phyloP scores from a whole-genome alignment of 2,888 invertebrate species.

The Hemithea aestivaria region DNA sequence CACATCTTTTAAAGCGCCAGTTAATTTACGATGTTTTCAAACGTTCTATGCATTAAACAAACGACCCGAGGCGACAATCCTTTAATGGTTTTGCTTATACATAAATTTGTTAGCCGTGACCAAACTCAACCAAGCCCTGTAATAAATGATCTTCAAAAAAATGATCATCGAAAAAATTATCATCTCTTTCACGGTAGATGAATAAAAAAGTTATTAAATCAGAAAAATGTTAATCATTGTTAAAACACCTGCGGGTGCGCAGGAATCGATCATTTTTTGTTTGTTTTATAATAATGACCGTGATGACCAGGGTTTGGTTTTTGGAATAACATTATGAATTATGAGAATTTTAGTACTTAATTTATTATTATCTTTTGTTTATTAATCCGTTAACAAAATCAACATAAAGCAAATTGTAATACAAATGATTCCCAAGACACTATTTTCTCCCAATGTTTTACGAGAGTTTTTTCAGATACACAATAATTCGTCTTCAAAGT shows the following conservation, averaged over 20 bases:
- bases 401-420: no score
- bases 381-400: constrained; percentile 13
- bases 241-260: constrained; percentile 53
- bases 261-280: constrained; percentile 18
- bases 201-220: constrained; percentile 61
- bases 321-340: no score
- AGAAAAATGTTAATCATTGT: constrained; percentile 41
- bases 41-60: constrained; percentile 27
- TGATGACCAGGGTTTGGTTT: neutral
- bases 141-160: constrained; percentile 76
- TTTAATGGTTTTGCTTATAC: constrained; percentile 68
- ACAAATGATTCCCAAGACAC: no score
- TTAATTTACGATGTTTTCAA: constrained; percentile 14
- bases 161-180: no score
- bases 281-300: constrained; percentile 8
- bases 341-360: no score
- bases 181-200: constrained; percentile 70
- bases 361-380: constrained; percentile 11
- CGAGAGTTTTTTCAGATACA: no score
- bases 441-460: no score
- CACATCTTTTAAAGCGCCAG: no score
- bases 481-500: no score
- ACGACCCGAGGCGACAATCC: constrained; percentile 65
- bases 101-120: constrained; percentile 70
- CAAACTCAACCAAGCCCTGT: constrained; percentile 64